Evolutionary conservation across 2,113 vertebrate species (phyloP).

Genomic region (Actenoides lindsayi): DNA sequence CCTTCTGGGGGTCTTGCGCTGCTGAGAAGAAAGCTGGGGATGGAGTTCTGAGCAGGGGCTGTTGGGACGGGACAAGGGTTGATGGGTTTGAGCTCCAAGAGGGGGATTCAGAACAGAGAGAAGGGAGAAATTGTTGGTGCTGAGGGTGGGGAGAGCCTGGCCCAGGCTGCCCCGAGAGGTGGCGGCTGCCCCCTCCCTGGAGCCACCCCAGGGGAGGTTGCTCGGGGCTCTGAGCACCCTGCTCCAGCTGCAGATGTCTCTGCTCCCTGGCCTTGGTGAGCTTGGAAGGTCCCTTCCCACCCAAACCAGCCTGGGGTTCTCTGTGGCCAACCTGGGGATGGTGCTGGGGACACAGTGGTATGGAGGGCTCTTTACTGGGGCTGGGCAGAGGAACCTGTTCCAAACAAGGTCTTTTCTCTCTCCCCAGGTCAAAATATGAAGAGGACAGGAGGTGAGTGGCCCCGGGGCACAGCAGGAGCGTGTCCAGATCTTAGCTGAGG

Average conservation of each 20-base stretch:
- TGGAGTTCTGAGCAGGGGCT: background rate
- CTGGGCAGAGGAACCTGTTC: background rate
- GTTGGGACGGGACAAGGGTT: background rate
- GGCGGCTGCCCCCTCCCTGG: too few species aligned
- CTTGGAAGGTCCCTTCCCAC: background rate
- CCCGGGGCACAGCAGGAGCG: rapidly evolving
- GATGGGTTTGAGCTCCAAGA: background rate
- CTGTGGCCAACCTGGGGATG: background rate
- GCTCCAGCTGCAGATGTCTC: background rate
- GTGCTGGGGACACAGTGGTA: background rate
- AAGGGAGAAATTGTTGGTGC: too few species aligned
- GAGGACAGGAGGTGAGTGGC: constrained; percentile 81
- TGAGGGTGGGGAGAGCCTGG: background rate
- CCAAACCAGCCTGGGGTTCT: too few species aligned
- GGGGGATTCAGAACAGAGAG: background rate
- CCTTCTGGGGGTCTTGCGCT: too few species aligned
- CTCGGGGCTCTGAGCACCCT: too few species aligned
- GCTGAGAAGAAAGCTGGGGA: background rate
- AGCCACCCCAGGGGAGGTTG: too few species aligned
- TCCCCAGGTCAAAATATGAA: constrained; percentile 80
- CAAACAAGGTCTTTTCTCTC: background rate
- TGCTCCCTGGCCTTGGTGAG: background rate
- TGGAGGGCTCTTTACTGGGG: background rate
- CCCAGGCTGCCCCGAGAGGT: background rate
- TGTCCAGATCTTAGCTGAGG: background rate